Base-by-base conservation (phyloP, 1,140 invertebrate species). In the Papilio glaucus region DNA sequence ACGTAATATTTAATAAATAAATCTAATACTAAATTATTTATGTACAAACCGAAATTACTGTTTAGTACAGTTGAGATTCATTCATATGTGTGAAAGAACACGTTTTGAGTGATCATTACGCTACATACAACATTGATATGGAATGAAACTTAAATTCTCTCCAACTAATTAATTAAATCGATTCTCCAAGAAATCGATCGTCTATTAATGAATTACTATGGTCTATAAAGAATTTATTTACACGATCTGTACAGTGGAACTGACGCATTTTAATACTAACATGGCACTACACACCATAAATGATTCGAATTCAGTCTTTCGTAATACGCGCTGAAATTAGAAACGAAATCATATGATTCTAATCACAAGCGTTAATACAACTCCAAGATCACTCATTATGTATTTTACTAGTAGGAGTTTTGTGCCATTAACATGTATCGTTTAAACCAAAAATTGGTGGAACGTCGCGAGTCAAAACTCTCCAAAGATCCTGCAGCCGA, bases 221-320 rank as follows among this genome's bases (percentile, higher is more conserved):
- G 77, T 77, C 73, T 77, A 78, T 80, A 81, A 70, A 84, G 75
- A 72, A 77, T 76, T 78, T 79, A 81, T 82, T 81, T 85, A 82
- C 84, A 85, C 81, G 75, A 81, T 78, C 74, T 74, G 73, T 83
- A 80, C 78, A 77, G 68, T 76, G 72, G 73, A 60, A 76, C 77
- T 81, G 81, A 85, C 76, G 62, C 45, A 82, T 84, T 77, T 78
- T 88, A 85, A 90, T 88, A 87, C 88, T 92, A 91, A 88, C 83
- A 93, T 93, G 91, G 91, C 91, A 93, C 91, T 84, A 68, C 73
- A 89, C 80, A 93, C 87, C 89, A 88, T 89, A 80, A 83, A 85
- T 81, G 84, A 89, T 88, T 85, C 83, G 73, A 82, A 81, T 83
- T 91, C 89, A 93, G 89, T 93, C 91, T 91, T 91, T 85, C 85